Evolutionary conservation across 2,113 vertebrate genomes (phyloP).

Genomic region (Pogonocichla stellata): DNA sequence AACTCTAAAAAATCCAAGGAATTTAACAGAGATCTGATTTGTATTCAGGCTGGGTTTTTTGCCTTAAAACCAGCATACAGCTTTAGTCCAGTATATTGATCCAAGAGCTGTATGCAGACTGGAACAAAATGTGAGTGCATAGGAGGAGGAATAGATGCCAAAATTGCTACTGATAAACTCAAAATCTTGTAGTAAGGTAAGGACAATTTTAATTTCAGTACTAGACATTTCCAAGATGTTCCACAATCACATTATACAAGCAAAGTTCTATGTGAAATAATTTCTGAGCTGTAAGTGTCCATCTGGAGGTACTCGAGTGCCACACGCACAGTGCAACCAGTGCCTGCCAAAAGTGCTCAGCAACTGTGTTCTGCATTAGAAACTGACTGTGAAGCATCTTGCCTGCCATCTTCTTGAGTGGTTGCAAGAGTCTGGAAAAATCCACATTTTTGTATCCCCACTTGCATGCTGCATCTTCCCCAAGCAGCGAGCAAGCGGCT

Average conservation of each 20-base stretch:
- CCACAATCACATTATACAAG: neutral
- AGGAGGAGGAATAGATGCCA: neutral
- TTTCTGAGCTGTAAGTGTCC: neutral
- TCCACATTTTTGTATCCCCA: neutral
- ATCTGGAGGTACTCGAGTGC: accelerated
- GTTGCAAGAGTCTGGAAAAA: neutral
- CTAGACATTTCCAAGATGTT: neutral
- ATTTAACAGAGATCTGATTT: neutral
- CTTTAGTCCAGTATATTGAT: neutral
- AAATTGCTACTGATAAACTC: neutral
- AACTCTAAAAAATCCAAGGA: neutral
- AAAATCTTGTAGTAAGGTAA: neutral
- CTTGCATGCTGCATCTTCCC: neutral
- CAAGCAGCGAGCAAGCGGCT: neutral
- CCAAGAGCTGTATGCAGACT: neutral
- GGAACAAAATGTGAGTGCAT: neutral
- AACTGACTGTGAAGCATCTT: neutral
- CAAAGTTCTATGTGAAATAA: neutral
- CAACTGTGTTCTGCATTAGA: conserved; percentile 29
- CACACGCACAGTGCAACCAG: neutral
- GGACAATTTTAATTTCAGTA: neutral
- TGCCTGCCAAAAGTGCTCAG: neutral
- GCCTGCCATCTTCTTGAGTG: neutral
- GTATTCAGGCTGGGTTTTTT: neutral
- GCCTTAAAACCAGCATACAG: neutral